Conservation (phyloP, 2,797 vertebrate species). For the Phoeniculus purpureus region DNA sequence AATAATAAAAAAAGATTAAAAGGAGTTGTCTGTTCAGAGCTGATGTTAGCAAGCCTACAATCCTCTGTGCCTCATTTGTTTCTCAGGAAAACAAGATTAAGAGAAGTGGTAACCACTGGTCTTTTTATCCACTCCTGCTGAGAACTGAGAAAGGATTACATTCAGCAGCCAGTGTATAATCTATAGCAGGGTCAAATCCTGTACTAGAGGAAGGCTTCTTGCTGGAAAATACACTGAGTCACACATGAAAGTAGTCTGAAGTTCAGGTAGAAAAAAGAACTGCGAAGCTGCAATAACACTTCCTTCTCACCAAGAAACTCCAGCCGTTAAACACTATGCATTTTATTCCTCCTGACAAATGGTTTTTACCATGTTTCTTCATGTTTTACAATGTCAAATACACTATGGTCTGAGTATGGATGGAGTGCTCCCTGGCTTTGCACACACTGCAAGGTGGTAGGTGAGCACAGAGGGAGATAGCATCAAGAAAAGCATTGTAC, state of each 20-base stretch:
- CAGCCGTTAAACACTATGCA: neutral
- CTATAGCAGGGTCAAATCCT: neutral
- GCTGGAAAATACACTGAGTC: neutral
- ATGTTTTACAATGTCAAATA: neutral
- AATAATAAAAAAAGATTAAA: neutral
- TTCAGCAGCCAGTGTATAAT: neutral
- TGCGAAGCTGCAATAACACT: neutral
- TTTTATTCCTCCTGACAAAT: neutral
- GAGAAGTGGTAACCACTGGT: neutral
- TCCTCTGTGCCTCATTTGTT: neutral
- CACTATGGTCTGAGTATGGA: neutral
- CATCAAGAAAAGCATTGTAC: neutral
- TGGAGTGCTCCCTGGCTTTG: neutral
- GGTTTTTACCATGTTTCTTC: neutral
- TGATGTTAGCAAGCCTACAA: neutral
- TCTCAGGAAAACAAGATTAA: neutral
- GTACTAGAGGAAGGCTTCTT: neutral
- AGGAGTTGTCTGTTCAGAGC: neutral
- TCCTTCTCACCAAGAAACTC: neutral
- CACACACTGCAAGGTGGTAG: neutral
- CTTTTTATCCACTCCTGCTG: neutral
- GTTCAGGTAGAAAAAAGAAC: neutral
- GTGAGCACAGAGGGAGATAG: neutral
- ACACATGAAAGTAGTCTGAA: neutral
- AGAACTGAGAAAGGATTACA: neutral